Evolutionary conservation across 2,888 invertebrate genomes (phyloP).

Genomic region (Monochamus alternatus): DNA sequence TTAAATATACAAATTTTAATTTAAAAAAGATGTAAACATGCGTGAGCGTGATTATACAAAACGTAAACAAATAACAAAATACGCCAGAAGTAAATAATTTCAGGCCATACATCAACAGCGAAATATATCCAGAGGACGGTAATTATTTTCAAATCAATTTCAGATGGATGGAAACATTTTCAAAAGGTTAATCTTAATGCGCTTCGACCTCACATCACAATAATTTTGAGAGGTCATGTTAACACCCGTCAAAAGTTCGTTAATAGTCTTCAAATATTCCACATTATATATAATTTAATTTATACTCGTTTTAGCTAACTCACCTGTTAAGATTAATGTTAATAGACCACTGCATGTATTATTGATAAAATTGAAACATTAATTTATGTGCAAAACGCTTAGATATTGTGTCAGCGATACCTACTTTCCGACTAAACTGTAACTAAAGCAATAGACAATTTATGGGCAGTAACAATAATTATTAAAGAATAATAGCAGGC

Average conservation of each 20-base stretch:
- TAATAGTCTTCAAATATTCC: neutral
- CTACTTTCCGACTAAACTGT: neutral
- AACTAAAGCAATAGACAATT: neutral
- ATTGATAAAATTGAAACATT: neutral
- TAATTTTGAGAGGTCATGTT: neutral
- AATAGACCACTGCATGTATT: neutral
- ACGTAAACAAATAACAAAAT: too few species aligned
- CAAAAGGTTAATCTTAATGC: neutral
- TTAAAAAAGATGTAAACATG: too few species aligned
- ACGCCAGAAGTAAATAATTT: too few species aligned
- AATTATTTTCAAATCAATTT: neutral
- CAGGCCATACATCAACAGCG: too few species aligned
- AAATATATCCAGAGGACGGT: neutral
- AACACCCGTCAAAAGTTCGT: neutral
- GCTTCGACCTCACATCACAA: neutral
- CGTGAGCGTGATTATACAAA: too few species aligned
- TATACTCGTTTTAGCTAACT: neutral
- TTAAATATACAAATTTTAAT: too few species aligned
- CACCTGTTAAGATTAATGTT: slow-evolving; percentile 22
- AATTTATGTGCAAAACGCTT: neutral
- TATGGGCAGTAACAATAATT: slow-evolving; percentile 15
- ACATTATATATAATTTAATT: neutral
- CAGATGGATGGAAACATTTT: neutral
- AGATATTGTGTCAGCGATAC: neutral
- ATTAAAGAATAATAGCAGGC: slow-evolving; percentile 6